Conservation (phyloP, 1,140 invertebrate species). For the Oryctes rhinoceros region DNA sequence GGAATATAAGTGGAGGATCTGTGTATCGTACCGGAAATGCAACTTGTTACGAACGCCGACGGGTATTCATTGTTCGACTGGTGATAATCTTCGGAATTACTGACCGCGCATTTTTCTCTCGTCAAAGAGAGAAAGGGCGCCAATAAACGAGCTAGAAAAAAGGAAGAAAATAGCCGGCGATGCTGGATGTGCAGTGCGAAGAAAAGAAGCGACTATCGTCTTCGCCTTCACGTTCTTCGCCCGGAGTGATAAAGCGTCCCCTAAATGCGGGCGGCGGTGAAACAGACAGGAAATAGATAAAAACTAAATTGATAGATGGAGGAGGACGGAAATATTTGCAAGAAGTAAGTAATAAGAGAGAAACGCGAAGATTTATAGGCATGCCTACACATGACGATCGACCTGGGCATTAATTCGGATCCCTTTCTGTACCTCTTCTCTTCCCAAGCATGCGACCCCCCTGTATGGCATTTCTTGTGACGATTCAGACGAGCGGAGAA, state of each 20-base stretch:
- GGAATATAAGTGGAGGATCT: conserved; percentile 11
- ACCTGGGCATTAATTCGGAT: conserved; percentile 46
- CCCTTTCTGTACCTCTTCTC: background rate
- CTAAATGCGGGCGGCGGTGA: conserved; percentile 47
- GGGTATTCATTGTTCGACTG: conserved; percentile 34
- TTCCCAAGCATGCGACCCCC: background rate
- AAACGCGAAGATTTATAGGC: conserved; percentile 49
- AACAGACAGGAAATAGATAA: conserved; percentile 52
- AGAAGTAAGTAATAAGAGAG: conserved; percentile 48
- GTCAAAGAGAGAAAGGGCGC: conserved; percentile 37
- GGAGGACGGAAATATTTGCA: conserved; percentile 45
- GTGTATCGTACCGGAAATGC: conserved; percentile 38
- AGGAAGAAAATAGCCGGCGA: conserved; percentile 6
- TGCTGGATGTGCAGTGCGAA: background rate
- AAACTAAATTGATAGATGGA: conserved; percentile 51
- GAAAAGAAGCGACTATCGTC: background rate
- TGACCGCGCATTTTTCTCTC: conserved; percentile 42
- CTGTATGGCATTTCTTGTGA: conserved; percentile 28
- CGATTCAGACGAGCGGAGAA: background rate
- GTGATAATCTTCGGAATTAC: conserved; percentile 42
- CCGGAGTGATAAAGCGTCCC: conserved; percentile 42
- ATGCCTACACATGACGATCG: conserved; percentile 48
- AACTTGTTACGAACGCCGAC: conserved; percentile 26
- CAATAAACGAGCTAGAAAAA: conserved; percentile 42
- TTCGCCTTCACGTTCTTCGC: background rate